Percentiles rank a stretch among this genome's conserved stretches.
Evolutionary conservation across 2,797 vertebrate genomes (phyloP).

Genomic region (Schizopygopsis malacanthus): DNA sequence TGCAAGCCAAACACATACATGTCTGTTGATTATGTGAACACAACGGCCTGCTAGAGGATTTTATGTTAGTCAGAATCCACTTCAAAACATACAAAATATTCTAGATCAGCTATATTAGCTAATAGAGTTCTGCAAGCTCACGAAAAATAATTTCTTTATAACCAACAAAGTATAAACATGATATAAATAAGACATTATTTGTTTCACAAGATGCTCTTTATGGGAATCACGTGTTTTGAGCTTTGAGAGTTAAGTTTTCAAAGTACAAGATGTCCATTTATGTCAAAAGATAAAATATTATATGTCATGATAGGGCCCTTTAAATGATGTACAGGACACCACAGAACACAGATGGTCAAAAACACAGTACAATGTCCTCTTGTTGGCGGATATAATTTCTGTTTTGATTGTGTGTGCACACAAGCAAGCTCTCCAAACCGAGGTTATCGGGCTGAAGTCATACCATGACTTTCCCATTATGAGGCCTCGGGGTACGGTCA

Average conservation of each 20-base stretch:
- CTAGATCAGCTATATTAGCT: too few species aligned
- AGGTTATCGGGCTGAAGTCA: constrained; percentile 28
- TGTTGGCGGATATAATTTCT: neutral
- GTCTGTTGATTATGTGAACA: neutral
- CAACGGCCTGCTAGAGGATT: neutral
- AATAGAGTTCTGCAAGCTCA: neutral
- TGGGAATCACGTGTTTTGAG: neutral
- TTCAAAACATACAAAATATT: too few species aligned
- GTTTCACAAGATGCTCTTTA: neutral
- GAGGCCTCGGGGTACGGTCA: constrained; percentile 21
- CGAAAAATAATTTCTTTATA: neutral
- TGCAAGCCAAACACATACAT: neutral
- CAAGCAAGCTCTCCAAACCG: constrained; percentile 17
- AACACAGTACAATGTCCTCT: neutral
- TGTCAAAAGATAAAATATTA: neutral
- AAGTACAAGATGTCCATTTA: neutral
- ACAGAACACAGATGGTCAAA: constrained; percentile 1
- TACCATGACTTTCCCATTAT: constrained; percentile 3
- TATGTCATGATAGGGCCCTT: neutral
- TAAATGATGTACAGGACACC: neutral
- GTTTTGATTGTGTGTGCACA: neutral
- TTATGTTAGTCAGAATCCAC: too few species aligned
- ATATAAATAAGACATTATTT: neutral
- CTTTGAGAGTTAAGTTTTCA: neutral
- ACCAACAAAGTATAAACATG: neutral